Conservation (phyloP, 2,113 vertebrate species). For the Ammodytes dubius region DNA sequence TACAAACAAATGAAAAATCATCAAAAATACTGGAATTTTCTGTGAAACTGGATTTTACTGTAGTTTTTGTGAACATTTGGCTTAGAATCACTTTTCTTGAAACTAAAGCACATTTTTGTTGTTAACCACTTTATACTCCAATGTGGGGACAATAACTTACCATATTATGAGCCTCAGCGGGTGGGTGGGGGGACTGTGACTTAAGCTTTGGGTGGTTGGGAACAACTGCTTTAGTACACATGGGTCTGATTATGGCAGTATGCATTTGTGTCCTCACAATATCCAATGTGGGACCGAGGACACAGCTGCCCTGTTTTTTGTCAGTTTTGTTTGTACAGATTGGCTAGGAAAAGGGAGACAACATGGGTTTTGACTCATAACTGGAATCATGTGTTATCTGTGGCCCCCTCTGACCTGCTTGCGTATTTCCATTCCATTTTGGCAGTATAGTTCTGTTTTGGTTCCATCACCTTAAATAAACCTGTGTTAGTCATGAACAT, state of each 20-base stretch:
- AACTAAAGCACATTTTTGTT: conserved; percentile 22
- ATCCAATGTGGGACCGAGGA: conserved; percentile 17
- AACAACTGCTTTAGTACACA: conserved; percentile 5
- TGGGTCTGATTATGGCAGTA: conserved; percentile 11
- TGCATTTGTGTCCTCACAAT: neutral
- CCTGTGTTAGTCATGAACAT: neutral
- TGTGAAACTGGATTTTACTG: neutral
- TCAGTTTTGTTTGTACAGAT: neutral
- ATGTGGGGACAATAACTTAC: conserved; percentile 9
- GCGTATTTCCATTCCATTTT: conserved; percentile 1
- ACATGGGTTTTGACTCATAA: conserved; percentile 9
- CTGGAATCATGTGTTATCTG: conserved; percentile 25
- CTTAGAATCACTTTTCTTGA: neutral
- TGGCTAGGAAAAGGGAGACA: neutral
- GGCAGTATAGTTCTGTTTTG: neutral
- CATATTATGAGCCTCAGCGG: conserved; percentile 15
- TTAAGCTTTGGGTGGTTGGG: neutral
- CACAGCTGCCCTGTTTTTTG: neutral
- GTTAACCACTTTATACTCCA: neutral
- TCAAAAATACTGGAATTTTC: neutral
- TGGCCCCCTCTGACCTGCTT: neutral
- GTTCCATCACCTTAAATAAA: neutral
- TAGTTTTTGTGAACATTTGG: neutral
- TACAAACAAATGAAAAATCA: neutral
- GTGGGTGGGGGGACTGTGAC: conserved; percentile 28